Evolutionary conservation across 37 sponge, comb jelly and placozoan species (phyloP).

Genomic region (Diacarnus erythraeanus): DNA sequence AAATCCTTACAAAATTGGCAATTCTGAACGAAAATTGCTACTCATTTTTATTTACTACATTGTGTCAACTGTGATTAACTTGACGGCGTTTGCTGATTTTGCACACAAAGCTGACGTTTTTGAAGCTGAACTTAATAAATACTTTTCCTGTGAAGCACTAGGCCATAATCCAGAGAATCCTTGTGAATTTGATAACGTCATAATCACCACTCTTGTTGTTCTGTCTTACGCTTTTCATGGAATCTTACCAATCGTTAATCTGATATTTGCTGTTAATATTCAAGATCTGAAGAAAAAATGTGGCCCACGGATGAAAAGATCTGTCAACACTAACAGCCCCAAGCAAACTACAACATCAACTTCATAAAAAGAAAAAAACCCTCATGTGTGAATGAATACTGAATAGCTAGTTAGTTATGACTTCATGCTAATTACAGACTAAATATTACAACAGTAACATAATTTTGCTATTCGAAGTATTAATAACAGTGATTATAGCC

Average conservation of each 20-base stretch:
- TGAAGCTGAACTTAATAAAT: background rate
- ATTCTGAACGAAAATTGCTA: constrained; percentile 14
- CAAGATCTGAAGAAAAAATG: constrained; percentile 16
- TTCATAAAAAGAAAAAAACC: too few species aligned
- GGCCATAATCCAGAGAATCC: constrained; percentile 6
- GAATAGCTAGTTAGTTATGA: too few species aligned
- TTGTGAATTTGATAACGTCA: background rate
- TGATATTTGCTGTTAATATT: constrained; percentile 36
- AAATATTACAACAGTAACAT: too few species aligned
- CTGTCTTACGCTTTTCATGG: constrained; percentile 16
- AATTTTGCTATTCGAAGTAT: too few species aligned
- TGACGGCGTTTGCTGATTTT: constrained; percentile 2
- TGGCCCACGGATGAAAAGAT: background rate
- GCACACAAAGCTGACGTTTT: background rate
- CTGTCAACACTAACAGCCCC: too few species aligned
- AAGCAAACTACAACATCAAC: too few species aligned
- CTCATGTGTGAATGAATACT: too few species aligned
- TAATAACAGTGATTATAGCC: too few species aligned
- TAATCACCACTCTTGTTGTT: background rate
- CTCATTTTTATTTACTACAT: constrained; percentile 21
- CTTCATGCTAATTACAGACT: too few species aligned
- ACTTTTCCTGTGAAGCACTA: constrained; percentile 7
- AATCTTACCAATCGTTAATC: constrained; percentile 16
- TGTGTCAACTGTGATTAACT: background rate
- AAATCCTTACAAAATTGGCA: constrained; percentile 15